phyloP scores from a whole-genome alignment of 1,140 invertebrate genomes.

The Hyles vespertilio region DNA sequence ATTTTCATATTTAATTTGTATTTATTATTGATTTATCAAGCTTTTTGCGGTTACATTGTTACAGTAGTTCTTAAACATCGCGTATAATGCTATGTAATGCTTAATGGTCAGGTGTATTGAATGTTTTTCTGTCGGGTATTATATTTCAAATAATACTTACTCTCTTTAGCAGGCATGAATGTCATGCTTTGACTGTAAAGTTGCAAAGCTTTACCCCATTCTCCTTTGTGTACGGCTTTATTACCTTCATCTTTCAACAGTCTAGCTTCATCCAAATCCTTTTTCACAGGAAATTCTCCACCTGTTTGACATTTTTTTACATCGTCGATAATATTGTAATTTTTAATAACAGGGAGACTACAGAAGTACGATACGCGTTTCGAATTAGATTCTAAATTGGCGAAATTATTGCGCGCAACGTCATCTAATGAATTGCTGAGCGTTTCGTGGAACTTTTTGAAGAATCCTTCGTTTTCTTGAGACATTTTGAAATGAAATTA shows the following conservation, averaged over 20 bases:
- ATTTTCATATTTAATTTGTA: too few relatives aligned
- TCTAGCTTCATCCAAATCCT: constrained; percentile 80
- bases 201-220: constrained; percentile 84
- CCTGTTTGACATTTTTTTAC: constrained; percentile 40
- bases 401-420: constrained; percentile 61
- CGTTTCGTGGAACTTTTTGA: constrained; percentile 61
- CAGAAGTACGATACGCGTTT: constrained; percentile 58
- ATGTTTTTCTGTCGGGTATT: too few relatives aligned
- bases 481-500: constrained; percentile 39
- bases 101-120: too few relatives aligned
- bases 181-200: constrained; percentile 85
- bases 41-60: background rate
- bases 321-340: constrained; percentile 52
- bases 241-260: constrained; percentile 86
- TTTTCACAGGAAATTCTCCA: constrained; percentile 70
- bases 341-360: constrained; percentile 46
- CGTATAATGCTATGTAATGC: too few relatives aligned
- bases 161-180: constrained; percentile 79
- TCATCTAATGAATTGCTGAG: constrained; percentile 57
- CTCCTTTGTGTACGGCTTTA: constrained; percentile 83
- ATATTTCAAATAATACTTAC: constrained; percentile 64
- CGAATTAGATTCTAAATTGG: constrained; percentile 63
- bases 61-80: too few relatives aligned
- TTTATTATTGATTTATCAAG: background rate
- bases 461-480: constrained; percentile 54